A percentile compares a stretch with the other conserved stretches of the same genome.
These are phyloP conservation scores for Volucella inflata DNA, from an alignment of 2,888 invertebrate genomes.

Conservation along the genomic window DNA sequence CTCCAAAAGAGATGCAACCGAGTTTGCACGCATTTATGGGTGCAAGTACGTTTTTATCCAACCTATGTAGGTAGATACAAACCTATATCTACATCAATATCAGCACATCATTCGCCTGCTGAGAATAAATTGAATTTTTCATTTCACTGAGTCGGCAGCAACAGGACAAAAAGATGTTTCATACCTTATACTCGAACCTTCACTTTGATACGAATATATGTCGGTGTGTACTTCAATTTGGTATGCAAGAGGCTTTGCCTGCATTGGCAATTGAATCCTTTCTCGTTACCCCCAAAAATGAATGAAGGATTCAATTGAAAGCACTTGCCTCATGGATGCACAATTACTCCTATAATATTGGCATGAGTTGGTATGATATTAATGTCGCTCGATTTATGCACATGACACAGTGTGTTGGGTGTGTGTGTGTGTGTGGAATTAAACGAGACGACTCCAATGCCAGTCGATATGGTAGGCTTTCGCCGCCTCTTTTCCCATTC, in stretches of 20 bases:
- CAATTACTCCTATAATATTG: slow-evolving; percentile 62
- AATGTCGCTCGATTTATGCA: slow-evolving; percentile 72
- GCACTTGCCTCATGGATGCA: slow-evolving; percentile 73
- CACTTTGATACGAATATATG: slow-evolving; percentile 5
- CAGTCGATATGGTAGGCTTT: slow-evolving; percentile 31
- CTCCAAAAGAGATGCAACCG: slow-evolving; percentile 35
- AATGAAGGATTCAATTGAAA: slow-evolving; percentile 73
- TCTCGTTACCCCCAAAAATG: slow-evolving; percentile 59
- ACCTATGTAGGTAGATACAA: too few species aligned
- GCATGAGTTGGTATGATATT: slow-evolving; percentile 50
- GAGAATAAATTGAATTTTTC: slow-evolving; percentile 74
- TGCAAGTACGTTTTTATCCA: too few species aligned
- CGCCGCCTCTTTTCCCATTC: slow-evolving; percentile 68
- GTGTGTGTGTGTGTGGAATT: slow-evolving; percentile 1
- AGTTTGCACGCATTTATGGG: slow-evolving; percentile 3
- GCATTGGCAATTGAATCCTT: slow-evolving; percentile 70
- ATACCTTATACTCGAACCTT: slow-evolving; percentile 28
- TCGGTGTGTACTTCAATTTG: slow-evolving; percentile 21
- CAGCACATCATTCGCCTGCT: slow-evolving; percentile 52
- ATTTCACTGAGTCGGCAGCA: slow-evolving; percentile 62
- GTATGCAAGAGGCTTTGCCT: slow-evolving; percentile 52
- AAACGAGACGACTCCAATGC: slow-evolving; percentile 27
- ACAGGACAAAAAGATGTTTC: slow-evolving; percentile 72
- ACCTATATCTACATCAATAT: slow-evolving; percentile 27
- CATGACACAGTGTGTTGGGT: slow-evolving; percentile 42